These are phyloP conservation scores for Charanyca ferruginea DNA, from an alignment of 2,888 invertebrate species.

Conservation along the genomic window DNA sequence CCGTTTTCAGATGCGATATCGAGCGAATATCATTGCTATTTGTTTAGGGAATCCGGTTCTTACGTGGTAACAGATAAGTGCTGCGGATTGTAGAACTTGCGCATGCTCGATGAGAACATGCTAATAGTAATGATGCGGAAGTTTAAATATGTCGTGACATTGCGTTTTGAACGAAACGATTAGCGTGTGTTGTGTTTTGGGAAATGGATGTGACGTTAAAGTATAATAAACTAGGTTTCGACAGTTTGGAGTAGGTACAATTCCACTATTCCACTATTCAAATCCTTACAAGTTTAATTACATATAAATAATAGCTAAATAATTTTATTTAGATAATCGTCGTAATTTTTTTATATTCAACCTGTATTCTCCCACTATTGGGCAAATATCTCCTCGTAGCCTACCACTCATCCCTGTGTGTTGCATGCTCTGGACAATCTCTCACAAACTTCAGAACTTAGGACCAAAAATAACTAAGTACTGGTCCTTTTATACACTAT, in stretches of 20 bases:
- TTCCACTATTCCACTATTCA: neutral
- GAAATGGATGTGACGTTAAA: neutral
- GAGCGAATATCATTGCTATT: neutral
- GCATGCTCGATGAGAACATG: constrained; percentile 10
- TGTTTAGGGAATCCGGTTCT: constrained; percentile 7
- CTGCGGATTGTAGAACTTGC: constrained; percentile 8
- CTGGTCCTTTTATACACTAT: neutral
- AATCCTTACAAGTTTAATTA: too few relatives aligned
- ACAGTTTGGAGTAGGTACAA: neutral
- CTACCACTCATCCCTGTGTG: too few relatives aligned
- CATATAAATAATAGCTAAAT: too few relatives aligned
- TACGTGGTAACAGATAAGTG: constrained; percentile 15
- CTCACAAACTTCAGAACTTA: neutral
- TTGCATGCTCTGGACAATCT: too few relatives aligned
- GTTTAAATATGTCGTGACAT: constrained; percentile 23
- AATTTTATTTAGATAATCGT: neutral
- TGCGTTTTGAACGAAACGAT: constrained; percentile 10
- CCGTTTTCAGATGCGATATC: neutral
- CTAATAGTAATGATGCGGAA: constrained; percentile 13
- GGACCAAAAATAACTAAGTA: neutral
- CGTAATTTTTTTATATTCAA: too few relatives aligned
- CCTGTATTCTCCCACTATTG: too few relatives aligned
- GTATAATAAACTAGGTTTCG: neutral
- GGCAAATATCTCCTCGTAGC: too few relatives aligned
- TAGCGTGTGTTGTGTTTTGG: neutral